phyloP scores from a whole-genome alignment of 2,888 invertebrate genomes.

The Linnaemya tessellans region DNA sequence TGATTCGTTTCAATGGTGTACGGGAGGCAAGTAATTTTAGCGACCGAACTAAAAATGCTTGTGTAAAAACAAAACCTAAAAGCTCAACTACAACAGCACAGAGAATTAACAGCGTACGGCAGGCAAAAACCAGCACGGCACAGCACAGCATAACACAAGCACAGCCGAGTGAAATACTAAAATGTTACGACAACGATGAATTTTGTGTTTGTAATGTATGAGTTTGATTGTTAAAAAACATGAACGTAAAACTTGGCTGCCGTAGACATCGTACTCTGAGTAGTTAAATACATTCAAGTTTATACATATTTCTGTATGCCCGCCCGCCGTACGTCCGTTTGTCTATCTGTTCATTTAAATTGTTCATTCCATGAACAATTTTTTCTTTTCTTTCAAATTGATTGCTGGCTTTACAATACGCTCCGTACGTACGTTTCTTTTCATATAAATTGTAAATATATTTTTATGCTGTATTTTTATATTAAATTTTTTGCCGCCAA shows the following conservation, averaged over 20 bases:
- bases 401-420: conserved; percentile 54
- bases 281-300: conserved; percentile 46
- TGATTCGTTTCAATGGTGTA: conserved; percentile 76
- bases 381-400: conserved; percentile 63
- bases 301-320: conserved; percentile 36
- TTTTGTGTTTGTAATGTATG: conserved; percentile 45
- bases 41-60: conserved; percentile 76
- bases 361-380: conserved; percentile 70
- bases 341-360: conserved; percentile 66
- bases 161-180: conserved; percentile 46
- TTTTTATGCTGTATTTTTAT: conserved; percentile 51
- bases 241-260: conserved; percentile 47
- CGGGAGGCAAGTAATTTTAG: conserved; percentile 81
- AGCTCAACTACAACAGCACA: conserved; percentile 58
- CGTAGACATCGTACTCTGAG: conserved; percentile 43
- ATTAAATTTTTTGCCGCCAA: conserved; percentile 66
- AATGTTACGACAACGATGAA: conserved; percentile 64
- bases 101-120: conserved; percentile 58
- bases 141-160: too few species aligned
- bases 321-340: conserved; percentile 6
- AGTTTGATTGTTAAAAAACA: conserved; percentile 44
- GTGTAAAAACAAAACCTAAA: conserved; percentile 61
- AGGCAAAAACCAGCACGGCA: conserved; percentile 1
- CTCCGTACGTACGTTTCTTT: conserved; percentile 55
- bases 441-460: too few species aligned